Conservation (phyloP, 2,797 vertebrate species). For the Merluccius polli region DNA sequence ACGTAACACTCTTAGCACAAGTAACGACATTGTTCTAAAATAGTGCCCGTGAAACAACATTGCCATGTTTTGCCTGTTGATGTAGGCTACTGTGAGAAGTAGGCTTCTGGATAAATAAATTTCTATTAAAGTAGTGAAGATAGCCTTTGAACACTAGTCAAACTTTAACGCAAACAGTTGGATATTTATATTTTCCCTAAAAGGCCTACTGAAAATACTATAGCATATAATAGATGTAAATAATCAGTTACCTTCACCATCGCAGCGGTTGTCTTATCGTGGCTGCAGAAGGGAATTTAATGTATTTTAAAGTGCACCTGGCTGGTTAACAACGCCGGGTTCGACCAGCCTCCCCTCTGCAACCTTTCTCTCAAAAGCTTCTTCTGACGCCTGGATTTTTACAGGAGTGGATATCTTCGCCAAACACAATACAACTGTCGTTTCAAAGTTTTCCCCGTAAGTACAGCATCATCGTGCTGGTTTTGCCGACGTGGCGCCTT, state of each 20-base stretch:
- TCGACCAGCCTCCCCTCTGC: not conserved
- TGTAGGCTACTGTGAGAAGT: not conserved
- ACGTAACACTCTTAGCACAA: no score
- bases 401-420: not conserved
- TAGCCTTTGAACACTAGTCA: not conserved
- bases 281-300: conserved; percentile 2
- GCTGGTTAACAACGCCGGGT: not conserved
- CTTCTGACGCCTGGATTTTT: not conserved
- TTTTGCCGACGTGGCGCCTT: conserved; percentile 76
- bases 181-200: not conserved
- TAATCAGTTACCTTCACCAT: conserved; percentile 71
- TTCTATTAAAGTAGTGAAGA: not conserved
- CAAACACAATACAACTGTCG: not conserved
- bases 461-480: conserved; percentile 17
- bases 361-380: not conserved
- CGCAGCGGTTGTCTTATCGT: conserved; percentile 25
- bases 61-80: not conserved
- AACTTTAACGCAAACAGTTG: not conserved
- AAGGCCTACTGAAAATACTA: not conserved
- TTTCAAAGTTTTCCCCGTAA: conserved; percentile 1
- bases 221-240: not conserved
- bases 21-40: not conserved
- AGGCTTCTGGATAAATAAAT: not conserved
- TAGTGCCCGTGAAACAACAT: not conserved
- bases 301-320: conserved; percentile 52